Conservation (phyloP, 2,113 vertebrate species). For the Galbula dea region DNA sequence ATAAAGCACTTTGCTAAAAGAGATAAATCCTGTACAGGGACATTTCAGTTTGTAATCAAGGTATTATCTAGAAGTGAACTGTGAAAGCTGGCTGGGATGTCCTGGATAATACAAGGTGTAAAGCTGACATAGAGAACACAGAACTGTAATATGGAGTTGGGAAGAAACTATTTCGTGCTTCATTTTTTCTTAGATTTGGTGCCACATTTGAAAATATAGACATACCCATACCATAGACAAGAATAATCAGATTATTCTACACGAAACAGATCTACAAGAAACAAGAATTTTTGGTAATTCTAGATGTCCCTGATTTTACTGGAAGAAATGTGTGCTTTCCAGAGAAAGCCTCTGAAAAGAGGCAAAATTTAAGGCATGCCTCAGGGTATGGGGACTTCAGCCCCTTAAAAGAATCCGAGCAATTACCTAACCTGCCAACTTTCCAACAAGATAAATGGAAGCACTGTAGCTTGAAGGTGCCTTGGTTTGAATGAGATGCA, state of each 20-base stretch:
- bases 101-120: neutral
- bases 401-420: constrained; percentile 57
- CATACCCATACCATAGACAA: neutral
- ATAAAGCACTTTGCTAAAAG: constrained; percentile 12
- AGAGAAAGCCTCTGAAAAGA: neutral
- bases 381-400: constrained; percentile 35
- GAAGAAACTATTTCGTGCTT: neutral
- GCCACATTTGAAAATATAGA: neutral
- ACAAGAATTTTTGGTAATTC: neutral
- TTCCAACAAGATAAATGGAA: constrained; percentile 65
- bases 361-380: constrained; percentile 27
- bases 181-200: neutral
- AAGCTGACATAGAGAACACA: neutral
- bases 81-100: neutral
- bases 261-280: neutral
- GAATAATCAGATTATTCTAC: neutral
- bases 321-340: neutral
- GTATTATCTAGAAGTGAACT: constrained; percentile 35
- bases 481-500: constrained; percentile 67
- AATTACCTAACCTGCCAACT: constrained; percentile 62
- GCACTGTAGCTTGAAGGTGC: constrained; percentile 73
- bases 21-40: neutral
- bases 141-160: neutral
- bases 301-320: neutral
- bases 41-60: constrained; percentile 23